A percentile compares a stretch with the other conserved stretches of the same genome.
phyloP scores from a whole-genome alignment of 2,888 invertebrate genomes.

The Nezara viridula region DNA sequence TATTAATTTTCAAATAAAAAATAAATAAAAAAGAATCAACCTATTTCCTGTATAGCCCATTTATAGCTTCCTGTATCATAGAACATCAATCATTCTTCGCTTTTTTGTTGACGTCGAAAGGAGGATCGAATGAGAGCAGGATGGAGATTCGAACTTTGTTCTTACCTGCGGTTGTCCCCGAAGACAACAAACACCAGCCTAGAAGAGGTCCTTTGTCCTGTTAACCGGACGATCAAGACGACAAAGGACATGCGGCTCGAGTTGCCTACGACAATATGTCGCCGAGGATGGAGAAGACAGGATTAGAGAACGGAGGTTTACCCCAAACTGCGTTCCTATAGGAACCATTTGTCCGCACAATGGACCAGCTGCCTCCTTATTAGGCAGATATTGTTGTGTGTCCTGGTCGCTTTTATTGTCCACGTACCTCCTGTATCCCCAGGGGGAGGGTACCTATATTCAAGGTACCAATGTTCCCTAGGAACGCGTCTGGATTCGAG shows the following conservation, averaged over 20 bases:
- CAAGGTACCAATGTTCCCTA: not conserved
- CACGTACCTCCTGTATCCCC: not conserved
- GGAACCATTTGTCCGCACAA: conserved; percentile 20
- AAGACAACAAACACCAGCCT: not conserved
- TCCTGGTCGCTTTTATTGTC: conserved; percentile 20
- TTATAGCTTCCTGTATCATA: not conserved
- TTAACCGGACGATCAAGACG: conserved; percentile 39
- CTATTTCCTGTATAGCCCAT: not conserved
- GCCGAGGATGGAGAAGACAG: conserved; percentile 30
- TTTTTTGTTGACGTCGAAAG: not conserved
- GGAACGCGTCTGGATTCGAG: not conserved
- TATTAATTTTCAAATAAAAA: too few relatives aligned
- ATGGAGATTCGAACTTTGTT: conserved; percentile 2
- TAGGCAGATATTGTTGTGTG: conserved; percentile 36
- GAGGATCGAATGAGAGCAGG: not conserved
- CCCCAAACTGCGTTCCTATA: conserved; percentile 27
- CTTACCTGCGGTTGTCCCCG: conserved; percentile 40
- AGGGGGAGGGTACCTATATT: not conserved
- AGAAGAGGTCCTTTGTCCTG: not conserved
- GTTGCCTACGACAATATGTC: conserved; percentile 19
- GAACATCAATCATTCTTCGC: not conserved
- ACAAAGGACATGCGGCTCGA: conserved; percentile 24
- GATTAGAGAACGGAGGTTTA: not conserved
- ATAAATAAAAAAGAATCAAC: not conserved
- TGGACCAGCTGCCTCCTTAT: conserved; percentile 25